Conservation (phyloP, 2,888 invertebrate genomes). For the Torymus texanus region DNA sequence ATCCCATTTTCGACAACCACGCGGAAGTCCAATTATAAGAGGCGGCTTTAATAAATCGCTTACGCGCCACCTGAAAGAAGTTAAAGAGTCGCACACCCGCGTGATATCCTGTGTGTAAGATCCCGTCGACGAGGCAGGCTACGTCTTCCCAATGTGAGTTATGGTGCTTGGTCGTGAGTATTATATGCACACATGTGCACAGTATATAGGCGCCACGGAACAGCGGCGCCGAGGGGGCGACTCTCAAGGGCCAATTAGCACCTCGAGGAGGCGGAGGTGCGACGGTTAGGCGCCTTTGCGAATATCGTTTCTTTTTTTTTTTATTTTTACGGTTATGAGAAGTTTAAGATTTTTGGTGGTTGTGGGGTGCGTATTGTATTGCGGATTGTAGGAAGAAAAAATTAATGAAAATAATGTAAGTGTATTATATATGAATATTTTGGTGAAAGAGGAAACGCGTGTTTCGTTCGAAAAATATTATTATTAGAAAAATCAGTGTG, state of each 20-base stretch:
- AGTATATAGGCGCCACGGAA: conserved; percentile 60
- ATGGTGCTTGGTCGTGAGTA: too few relatives aligned
- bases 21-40: conserved; percentile 35
- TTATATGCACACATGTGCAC: conserved; percentile 61
- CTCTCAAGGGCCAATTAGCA: conserved; percentile 69
- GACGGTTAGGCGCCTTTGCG: background rate
- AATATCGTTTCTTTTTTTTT: background rate
- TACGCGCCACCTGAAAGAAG: conserved; percentile 25
- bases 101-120: conserved; percentile 7
- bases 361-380: too few relatives aligned
- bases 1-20: conserved; percentile 5
- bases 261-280: conserved; percentile 52
- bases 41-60: conserved; percentile 26
- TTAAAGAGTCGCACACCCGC: background rate
- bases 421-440: too few relatives aligned
- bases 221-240: conserved; percentile 63
- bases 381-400: too few relatives aligned
- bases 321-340: too few relatives aligned
- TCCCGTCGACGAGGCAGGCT: too few relatives aligned
- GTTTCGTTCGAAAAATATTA: too few relatives aligned
- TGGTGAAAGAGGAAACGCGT: too few relatives aligned
- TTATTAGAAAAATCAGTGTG: too few relatives aligned
- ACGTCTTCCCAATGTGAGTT: too few relatives aligned
- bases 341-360: too few relatives aligned
- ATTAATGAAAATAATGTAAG: too few relatives aligned